Evolutionary conservation across 2,888 invertebrate species (phyloP), one percentile per base, ranked within the genome.

Genomic region (Eulithis prunata): DNA sequence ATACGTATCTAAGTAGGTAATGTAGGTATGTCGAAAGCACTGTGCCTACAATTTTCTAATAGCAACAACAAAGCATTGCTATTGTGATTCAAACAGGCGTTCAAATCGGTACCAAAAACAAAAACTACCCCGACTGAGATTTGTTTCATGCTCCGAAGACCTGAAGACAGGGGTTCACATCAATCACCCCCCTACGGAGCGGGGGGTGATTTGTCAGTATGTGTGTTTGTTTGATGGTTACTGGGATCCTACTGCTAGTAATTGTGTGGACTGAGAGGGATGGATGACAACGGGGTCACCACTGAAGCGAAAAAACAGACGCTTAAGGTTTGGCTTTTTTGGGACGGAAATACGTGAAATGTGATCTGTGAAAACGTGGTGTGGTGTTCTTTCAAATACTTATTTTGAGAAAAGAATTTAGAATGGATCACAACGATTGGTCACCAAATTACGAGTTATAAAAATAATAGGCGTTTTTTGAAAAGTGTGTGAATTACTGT

Each of bases 101-200:
- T 53, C 41, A 41, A 57, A 53, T 14, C 57, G 54, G 52, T 45
- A 64, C 21, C 14, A 63, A 56, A 47, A 52, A 47, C 38, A 57
- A 57, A 61, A 58, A 57, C 53, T 62, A 51, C 49, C 47, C 28
- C 28, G 49, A 57, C 60, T 28, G 66, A 66, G 70, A 74, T 72
- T 71, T 64, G 69, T 69, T 72, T 66, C 69, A 68, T 68, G 70
- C 64, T 69, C 67, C 57, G 54, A 67, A 62, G 69, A 68, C 62
- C 69, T 64, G 68, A 74, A 76, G 80, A 79, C 82, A 77, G 82
- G 84, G 83, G 84, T 82, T 71, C 70, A 80, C 81, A 84, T 85
- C 84, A 83, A 84, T 83, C 85, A 85, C 77, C 64, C 62, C 69
- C 69, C 70, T 62, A 10, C 64, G 59, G 59, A 45, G 45, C 11